phyloP scores from a whole-genome alignment of 2,113 vertebrate species.

The Dunckerocampus dactyliophorus region DNA sequence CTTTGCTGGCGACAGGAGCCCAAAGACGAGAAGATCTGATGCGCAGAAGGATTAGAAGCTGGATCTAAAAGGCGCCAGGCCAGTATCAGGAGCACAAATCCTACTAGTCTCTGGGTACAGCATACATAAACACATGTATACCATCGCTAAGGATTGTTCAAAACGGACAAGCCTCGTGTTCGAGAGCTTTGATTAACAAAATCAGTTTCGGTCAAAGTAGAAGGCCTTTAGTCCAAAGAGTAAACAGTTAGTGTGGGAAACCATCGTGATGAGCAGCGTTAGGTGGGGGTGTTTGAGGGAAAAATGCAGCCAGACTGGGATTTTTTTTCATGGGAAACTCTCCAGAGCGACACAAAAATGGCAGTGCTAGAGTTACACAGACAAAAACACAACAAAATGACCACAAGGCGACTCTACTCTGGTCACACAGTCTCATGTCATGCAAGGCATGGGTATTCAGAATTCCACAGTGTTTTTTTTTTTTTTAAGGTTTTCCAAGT shows the following conservation, averaged over 20 bases:
- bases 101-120: constrained; percentile 54
- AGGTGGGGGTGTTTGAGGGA: constrained; percentile 27
- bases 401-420: constrained; percentile 43
- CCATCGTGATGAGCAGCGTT: constrained; percentile 35
- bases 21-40: constrained; percentile 74
- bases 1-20: constrained; percentile 55
- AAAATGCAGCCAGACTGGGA: constrained; percentile 57
- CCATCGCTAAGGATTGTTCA: constrained; percentile 2
- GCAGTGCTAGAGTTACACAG: constrained; percentile 55
- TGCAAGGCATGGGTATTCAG: constrained; percentile 9
- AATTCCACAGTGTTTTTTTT: constrained; percentile 8
- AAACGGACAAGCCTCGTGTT: constrained; percentile 26
- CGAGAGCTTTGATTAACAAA: constrained; percentile 50
- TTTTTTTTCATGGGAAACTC: constrained; percentile 48
- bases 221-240: constrained; percentile 31
- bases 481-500: not conserved
- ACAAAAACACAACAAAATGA: constrained; percentile 58
- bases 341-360: constrained; percentile 27
- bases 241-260: constrained; percentile 56
- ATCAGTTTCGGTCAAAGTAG: constrained; percentile 36
- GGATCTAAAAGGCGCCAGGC: constrained; percentile 75
- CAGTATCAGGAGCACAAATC: constrained; percentile 68
- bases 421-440: constrained; percentile 29
- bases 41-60: constrained; percentile 71
- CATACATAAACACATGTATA: constrained; percentile 31